These are phyloP conservation scores for Aspidapion aeneum DNA, from an alignment of 2,888 invertebrate species.

Conservation along the genomic window DNA sequence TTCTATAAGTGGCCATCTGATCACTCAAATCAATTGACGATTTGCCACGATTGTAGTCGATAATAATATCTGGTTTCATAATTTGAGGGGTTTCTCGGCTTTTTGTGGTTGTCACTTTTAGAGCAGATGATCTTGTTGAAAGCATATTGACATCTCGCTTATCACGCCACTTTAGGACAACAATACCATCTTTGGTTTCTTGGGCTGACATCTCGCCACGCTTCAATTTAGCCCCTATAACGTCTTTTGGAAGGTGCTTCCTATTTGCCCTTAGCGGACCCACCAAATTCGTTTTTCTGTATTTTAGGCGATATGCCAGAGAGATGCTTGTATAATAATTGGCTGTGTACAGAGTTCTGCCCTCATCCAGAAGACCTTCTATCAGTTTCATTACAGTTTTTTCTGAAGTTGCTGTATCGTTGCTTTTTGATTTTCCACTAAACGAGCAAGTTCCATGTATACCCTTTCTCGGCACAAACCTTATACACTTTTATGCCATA, in stretches of 20 bases:
- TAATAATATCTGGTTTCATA: conserved; percentile 15
- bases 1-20: background rate
- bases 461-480: conserved; percentile 19
- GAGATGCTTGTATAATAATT: conserved; percentile 27
- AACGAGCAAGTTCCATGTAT: conserved; percentile 19
- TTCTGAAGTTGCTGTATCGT: conserved; percentile 9
- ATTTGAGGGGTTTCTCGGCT: conserved; percentile 14
- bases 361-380: conserved; percentile 13
- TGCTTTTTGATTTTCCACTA: conserved; percentile 14
- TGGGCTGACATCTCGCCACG: conserved; percentile 17
- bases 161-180: conserved; percentile 16
- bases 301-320: conserved; percentile 22
- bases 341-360: conserved; percentile 21
- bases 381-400: conserved; percentile 15
- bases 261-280: conserved; percentile 24
- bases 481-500: conserved; percentile 21
- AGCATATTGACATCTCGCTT: conserved; percentile 19
- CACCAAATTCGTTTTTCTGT: conserved; percentile 24
- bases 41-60: background rate
- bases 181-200: conserved; percentile 16
- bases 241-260: conserved; percentile 17
- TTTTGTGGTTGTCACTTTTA: conserved; percentile 8
- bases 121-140: conserved; percentile 17
- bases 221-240: conserved; percentile 17
- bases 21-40: background rate